These are phyloP conservation scores for Tinea pellionella DNA, from an alignment of 2,888 invertebrate genomes.

Conservation along the genomic window DNA sequence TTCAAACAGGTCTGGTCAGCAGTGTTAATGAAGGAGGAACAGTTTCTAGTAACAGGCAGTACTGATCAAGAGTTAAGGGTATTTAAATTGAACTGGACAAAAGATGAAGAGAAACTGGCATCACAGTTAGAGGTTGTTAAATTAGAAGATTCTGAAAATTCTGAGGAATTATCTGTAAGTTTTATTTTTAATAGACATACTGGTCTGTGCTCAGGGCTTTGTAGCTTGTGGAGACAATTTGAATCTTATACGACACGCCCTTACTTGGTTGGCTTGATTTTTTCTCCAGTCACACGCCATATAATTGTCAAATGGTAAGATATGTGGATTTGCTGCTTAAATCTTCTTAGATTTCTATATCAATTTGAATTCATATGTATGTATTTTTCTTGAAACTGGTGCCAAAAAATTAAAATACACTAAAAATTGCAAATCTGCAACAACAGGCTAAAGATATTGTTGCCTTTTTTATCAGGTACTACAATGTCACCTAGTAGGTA, in stretches of 20 bases:
- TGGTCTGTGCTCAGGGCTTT: background rate
- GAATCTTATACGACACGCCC: too few species aligned
- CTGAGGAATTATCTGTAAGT: constrained; percentile 69
- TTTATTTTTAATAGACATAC: background rate
- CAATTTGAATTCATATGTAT: too few species aligned
- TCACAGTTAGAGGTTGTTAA: constrained; percentile 57
- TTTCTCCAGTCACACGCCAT: too few species aligned
- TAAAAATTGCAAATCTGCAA: too few species aligned
- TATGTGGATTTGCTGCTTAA: too few species aligned
- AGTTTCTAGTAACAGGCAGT: constrained; percentile 88
- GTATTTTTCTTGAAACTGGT: too few species aligned
- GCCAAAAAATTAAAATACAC: too few species aligned
- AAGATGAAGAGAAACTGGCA: constrained; percentile 59
- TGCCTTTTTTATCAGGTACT: constrained; percentile 45
- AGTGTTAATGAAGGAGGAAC: constrained; percentile 80
- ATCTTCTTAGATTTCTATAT: too few species aligned
- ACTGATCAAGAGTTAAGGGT: constrained; percentile 86
- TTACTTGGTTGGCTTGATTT: too few species aligned
- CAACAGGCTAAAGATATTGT: background rate
- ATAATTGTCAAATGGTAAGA: too few species aligned
- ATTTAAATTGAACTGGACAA: constrained; percentile 78
- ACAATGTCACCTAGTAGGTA: constrained; percentile 82
- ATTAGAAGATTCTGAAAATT: constrained; percentile 65
- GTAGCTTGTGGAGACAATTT: too few species aligned
- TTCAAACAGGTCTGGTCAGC: constrained; percentile 83